Base-by-base conservation (phyloP, 2,797 vertebrate species). In the Monodelphis domestica region DNA sequence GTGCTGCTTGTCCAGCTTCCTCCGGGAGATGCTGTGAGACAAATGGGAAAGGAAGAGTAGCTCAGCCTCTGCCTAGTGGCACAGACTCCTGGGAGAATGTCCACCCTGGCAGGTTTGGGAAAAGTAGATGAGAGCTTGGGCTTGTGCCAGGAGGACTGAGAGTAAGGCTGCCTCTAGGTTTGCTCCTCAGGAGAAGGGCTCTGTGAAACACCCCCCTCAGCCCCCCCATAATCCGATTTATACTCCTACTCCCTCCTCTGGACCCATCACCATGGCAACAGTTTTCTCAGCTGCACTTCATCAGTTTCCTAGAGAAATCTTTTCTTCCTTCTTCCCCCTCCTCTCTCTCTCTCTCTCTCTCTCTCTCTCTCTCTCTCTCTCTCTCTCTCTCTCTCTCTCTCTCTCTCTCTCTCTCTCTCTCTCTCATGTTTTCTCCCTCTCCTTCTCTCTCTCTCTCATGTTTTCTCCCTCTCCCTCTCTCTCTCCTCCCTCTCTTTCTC, bases 211-310 rank as follows among this genome's bases (percentile, higher is more conserved):
- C 87, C 78, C 30, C 95, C 93, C 78, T 63, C 89, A n/a, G 84
- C 93, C 59, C 53, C 95, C 98, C 97, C 98, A 98, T 98, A 99
- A 99, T 99, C 98, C 95, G 95, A 99, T 99, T 99, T 99, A 98
- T 98, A 98, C 98, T 99, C 98, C 98, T 98, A 97, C 98, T 99
- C 98, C 99, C 98, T 98, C 98, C 98, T 98, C 98, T 98, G 98
- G 98, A 99, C 99, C 98, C 97, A 96, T 99, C 99, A 98, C 99
- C 99, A 99, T 99, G 99, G 99, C 98, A 99, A 99, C 99, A 98
- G 97, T 98, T 98, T 98, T 99, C 98, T 99, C 98, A 98, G 98
- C 98, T 98, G 98, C 97, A 98, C 98, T 98, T 98, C 96, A 97
- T 97, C 97, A 96, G 97, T 96, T 98, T 97, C 95, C 96, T 57